Conservation (phyloP, 2,888 invertebrate genomes). For the Melikaiella ostensackeni region DNA sequence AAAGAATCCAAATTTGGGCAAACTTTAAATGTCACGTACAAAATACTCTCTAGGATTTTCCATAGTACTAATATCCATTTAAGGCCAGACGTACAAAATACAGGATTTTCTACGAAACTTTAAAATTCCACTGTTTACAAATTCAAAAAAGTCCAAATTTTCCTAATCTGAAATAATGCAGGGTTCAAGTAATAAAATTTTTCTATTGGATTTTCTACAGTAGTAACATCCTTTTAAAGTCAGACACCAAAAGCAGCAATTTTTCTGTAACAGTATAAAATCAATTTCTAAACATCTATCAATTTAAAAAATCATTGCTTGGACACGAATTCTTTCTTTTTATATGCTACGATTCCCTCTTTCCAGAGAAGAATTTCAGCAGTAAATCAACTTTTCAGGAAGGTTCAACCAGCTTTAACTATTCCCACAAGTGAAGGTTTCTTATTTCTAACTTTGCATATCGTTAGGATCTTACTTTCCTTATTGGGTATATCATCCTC, state of each 20-base stretch:
- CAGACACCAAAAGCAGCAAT: not conserved
- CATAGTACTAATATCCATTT: too few relatives aligned
- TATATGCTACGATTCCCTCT: not conserved
- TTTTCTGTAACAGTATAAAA: too few relatives aligned
- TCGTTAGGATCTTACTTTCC: slow-evolving; percentile 8
- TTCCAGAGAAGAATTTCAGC: not conserved
- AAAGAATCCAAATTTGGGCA: too few relatives aligned
- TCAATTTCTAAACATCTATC: not conserved
- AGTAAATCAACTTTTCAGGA: not conserved
- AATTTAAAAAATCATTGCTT: not conserved
- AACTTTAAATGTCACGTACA: too few relatives aligned
- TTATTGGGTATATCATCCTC: slow-evolving; percentile 23
- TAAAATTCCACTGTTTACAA: too few relatives aligned
- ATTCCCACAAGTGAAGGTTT: not conserved
- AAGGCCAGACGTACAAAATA: too few relatives aligned
- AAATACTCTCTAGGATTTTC: too few relatives aligned
- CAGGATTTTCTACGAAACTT: too few relatives aligned
- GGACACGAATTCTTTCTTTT: not conserved
- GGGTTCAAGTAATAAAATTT: too few relatives aligned
- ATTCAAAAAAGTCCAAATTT: too few relatives aligned
- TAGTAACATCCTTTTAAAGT: not conserved
- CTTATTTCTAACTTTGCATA: slow-evolving; percentile 23
- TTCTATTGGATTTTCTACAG: not conserved
- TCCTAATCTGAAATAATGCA: too few relatives aligned
- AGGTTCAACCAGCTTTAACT: not conserved